These are phyloP conservation scores for Danaus chrysippus DNA, from an alignment of 2,888 invertebrate species.

Conservation along the genomic window DNA sequence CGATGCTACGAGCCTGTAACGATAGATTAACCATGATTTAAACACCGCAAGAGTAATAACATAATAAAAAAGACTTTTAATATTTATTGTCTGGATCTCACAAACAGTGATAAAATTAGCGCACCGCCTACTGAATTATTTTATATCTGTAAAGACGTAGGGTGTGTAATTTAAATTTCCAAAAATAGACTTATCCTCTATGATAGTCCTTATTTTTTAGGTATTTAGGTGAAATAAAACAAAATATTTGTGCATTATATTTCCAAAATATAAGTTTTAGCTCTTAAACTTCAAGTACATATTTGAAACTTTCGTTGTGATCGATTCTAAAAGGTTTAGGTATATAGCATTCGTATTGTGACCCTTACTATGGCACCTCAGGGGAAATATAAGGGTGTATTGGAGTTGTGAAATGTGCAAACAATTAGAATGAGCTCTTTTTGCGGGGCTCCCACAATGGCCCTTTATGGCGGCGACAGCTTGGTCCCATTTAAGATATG, in stretches of 20 bases:
- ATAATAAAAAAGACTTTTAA: too few relatives aligned
- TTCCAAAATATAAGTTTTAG: neutral
- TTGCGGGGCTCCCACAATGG: slow-evolving; percentile 61
- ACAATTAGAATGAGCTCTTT: slow-evolving; percentile 73
- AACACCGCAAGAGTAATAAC: too few relatives aligned
- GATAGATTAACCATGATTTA: too few relatives aligned
- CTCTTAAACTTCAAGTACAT: neutral
- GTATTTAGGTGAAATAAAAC: too few relatives aligned
- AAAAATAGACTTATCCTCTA: too few relatives aligned
- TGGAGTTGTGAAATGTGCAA: slow-evolving; percentile 71
- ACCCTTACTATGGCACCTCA: slow-evolving; percentile 19
- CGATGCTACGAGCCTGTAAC: too few relatives aligned
- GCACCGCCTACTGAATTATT: too few relatives aligned
- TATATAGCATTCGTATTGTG: slow-evolving; percentile 19
- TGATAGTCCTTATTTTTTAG: too few relatives aligned
- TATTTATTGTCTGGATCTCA: too few relatives aligned
- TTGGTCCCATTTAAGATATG: slow-evolving; percentile 55
- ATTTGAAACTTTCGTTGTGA: slow-evolving; percentile 7
- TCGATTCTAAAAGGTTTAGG: slow-evolving; percentile 9
- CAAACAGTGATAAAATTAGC: too few relatives aligned
- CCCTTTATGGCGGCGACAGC: slow-evolving; percentile 66
- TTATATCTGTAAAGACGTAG: too few relatives aligned
- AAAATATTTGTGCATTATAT: neutral
- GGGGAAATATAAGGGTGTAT: slow-evolving; percentile 36
- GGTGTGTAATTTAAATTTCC: too few relatives aligned